A percentile compares a stretch with the other conserved stretches of the same genome.
Conservation (phyloP, 2,797 vertebrate species). For the Cossypha polioptera region DNA sequence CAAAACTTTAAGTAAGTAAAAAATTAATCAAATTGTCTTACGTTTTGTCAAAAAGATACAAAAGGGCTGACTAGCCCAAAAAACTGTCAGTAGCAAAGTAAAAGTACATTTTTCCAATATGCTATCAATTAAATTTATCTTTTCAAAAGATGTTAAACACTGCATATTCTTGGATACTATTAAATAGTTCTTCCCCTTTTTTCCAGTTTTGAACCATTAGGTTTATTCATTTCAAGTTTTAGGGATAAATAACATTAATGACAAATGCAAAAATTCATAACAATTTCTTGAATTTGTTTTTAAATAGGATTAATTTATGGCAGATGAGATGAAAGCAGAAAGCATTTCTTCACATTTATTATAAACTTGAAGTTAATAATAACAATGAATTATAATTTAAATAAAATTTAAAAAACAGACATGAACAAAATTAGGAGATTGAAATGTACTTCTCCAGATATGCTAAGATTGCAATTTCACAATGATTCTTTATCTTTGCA, state of each 20-base stretch:
- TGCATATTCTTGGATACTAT: not conserved
- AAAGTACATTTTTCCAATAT: not conserved
- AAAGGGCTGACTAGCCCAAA: not conserved
- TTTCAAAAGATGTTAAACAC: not conserved
- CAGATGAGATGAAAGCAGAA: not conserved
- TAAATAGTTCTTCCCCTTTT: not conserved
- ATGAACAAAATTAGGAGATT: not conserved
- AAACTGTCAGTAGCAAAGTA: not conserved
- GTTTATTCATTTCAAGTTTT: not conserved
- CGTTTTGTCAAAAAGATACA: not conserved
- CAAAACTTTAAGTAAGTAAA: conserved; percentile 48
- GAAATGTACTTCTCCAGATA: not conserved
- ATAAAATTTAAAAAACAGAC: not conserved
- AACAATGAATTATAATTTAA: not conserved
- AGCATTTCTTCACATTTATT: not conserved
- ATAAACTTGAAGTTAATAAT: not conserved
- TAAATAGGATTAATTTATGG: not conserved
- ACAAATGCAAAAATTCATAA: not conserved
- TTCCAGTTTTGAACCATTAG: not conserved
- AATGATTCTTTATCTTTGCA: not conserved
- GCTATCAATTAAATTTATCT: not conserved
- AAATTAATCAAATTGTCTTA: conserved; percentile 55
- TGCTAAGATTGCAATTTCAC: not conserved
- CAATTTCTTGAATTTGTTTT: not conserved
- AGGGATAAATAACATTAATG: not conserved